Base-by-base conservation (phyloP, 2,113 vertebrate species). In the Chascanopsetta lugubris region DNA sequence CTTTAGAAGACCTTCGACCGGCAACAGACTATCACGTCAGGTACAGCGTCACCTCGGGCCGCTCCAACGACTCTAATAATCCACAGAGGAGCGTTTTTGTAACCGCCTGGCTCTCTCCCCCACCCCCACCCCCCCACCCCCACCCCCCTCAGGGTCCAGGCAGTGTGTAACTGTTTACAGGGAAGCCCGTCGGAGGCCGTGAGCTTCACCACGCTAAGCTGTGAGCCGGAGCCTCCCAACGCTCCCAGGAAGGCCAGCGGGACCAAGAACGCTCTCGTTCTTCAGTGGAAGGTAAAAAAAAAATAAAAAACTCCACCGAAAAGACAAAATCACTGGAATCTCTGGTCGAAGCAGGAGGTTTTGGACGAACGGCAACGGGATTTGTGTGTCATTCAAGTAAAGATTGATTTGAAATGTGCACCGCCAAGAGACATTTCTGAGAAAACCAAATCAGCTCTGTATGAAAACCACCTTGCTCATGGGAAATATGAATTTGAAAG, bases 21-120 rank as follows among this genome's bases (percentile, higher is more conserved):
- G 95, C 96, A 83, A 98, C 94, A 58, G 96, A 99, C 88, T 98
- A 97, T 88, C 93, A 97, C 63, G 93, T 95, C 93, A 98, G 95
- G 97, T 98, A n/a, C 80, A 87, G 94, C 72, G 72, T 20, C 5
- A 22, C 13, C 13, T 9, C 47, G n/a, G 4, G 15, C 15, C 8
- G 17, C 21, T 69, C 58, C 10, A 25, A 24, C 20, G 5, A 6
- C 1, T 42, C 25, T 55, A 21, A 58, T 3, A 25, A 49, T 22
- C 3, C 18, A 11, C 17, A 2, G 32, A 20, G 22, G 8, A 45
- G 29, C 60, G 6, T 20, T 18, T n/a, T 27, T 63, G 8, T 61
- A 69, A 84, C 38, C 18, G 1, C 3, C 40, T 6, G 42, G 18
- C 15, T 43, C 7, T 43, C n/a, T n/a, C n/a, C n/a, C n/a, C n/a